These are phyloP conservation scores for Cranoglanis bouderius DNA, from an alignment of 2,113 vertebrate genomes.

Conservation along the genomic window DNA sequence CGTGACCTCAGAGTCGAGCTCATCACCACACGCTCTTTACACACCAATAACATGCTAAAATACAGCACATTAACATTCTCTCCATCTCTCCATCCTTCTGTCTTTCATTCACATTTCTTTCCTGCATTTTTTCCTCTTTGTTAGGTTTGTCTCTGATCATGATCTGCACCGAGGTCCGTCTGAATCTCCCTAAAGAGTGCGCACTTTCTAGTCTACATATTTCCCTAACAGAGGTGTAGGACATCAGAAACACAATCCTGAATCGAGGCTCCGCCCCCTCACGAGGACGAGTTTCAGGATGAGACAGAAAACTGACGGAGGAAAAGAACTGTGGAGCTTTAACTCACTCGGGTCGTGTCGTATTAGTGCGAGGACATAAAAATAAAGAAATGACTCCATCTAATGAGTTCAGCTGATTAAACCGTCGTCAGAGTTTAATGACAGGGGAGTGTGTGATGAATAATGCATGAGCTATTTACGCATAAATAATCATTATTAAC, in stretches of 20 bases:
- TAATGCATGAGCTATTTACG: slow-evolving; percentile 51
- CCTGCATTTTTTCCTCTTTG: background rate
- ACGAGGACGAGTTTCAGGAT: background rate
- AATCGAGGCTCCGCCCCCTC: background rate
- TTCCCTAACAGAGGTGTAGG: background rate
- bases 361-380: background rate
- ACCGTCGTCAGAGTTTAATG: slow-evolving; percentile 50
- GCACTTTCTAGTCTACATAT: background rate
- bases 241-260: background rate
- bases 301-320: background rate
- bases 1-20: background rate
- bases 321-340: background rate
- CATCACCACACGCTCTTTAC: slow-evolving; percentile 7
- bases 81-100: background rate
- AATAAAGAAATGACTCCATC: slow-evolving; percentile 38
- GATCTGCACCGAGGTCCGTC: background rate
- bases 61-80: background rate
- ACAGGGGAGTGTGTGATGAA: slow-evolving; percentile 45
- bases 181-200: background rate
- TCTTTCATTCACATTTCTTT: slow-evolving; percentile 2
- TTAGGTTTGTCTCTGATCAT: background rate
- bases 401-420: slow-evolving; percentile 55
- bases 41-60: background rate
- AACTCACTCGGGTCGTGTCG: background rate
- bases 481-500: slow-evolving; percentile 57